Evolutionary conservation across 2,113 vertebrate species (phyloP), one percentile per base, ranked within the genome.

Genomic region (Tragulus kanchil): DNA sequence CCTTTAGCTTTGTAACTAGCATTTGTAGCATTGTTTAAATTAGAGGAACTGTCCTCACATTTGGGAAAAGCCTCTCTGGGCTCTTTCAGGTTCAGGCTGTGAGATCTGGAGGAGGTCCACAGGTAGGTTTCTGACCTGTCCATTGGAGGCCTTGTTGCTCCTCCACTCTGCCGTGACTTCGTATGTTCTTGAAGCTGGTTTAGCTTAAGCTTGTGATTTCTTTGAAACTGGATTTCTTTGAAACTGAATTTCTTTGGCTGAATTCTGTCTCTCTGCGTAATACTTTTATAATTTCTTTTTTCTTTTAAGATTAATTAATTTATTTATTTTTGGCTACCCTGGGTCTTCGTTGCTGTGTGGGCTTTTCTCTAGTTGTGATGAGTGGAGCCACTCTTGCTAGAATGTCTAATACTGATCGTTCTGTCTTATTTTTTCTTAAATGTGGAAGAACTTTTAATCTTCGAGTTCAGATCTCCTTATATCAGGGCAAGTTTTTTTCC

Each of bases 211-310:
- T 81, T 92, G 8, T 75, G 62, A 56, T 88, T 91, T 94, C 36
- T 89, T 93, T 69, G 85, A 93, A 96, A 90, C 31, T 23, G 21
- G n/a, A 52, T 86, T 86, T 67, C 36, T 36, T 36, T 36, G 36
- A 36, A 36, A 36, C 36, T 36, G 36, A 36, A 36, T 36, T 36
- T 36, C 42, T 86, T 77, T 95, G 69, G 36, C n/a, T 91, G 58
- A 92, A 81, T 83, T 92, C 21, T 79, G 9, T 45, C 83, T 61
- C 19, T 86, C 78, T 79, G 36, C 31, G 4, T 75, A 65, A 85
- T 61, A 52, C 36, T 89, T 92, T 45, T 28, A 10, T 58, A 50
- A 17, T 85, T 84, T 93, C 61, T n/a, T 84, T 78, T 45, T 73
- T 73, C 36, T 73, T 73, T 73, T 73, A 73, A 25, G 25, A 23